These are phyloP conservation scores for Dyspetes luteomarginatus DNA, from an alignment of 2,888 invertebrate genomes.

Conservation along the genomic window DNA sequence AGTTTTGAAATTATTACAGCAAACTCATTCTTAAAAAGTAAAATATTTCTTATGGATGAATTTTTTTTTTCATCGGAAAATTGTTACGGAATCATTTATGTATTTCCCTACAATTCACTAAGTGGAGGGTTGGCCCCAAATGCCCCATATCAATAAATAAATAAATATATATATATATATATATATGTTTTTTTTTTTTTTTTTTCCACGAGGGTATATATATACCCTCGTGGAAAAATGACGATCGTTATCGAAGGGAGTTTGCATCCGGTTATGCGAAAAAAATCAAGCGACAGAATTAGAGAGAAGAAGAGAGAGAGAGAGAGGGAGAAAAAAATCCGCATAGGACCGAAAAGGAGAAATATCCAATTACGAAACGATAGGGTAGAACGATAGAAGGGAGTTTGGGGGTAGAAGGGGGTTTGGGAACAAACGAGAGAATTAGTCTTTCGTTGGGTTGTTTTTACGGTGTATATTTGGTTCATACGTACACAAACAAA, in stretches of 20 bases:
- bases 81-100: too few relatives aligned
- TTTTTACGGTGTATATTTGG: slow-evolving; percentile 64
- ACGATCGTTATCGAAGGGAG: slow-evolving; percentile 55
- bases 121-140: too few relatives aligned
- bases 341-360: slow-evolving; percentile 17
- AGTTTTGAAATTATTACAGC: too few relatives aligned
- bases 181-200: too few relatives aligned
- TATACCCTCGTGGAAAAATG: slow-evolving; percentile 58
- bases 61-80: too few relatives aligned
- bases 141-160: too few relatives aligned
- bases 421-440: slow-evolving; percentile 57
- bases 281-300: slow-evolving; percentile 36
- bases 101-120: too few relatives aligned
- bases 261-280: slow-evolving; percentile 42
- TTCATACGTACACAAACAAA: slow-evolving; percentile 55
- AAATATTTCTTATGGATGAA: too few relatives aligned
- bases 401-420: too few relatives aligned
- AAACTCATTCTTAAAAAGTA: slow-evolving; percentile 37
- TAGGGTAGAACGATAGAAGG: slow-evolving; percentile 23
- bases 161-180: slow-evolving; percentile 13
- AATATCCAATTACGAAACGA: slow-evolving; percentile 60
- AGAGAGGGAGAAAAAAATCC: slow-evolving; percentile 38
- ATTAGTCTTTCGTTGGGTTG: slow-evolving; percentile 63
- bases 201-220: too few relatives aligned
- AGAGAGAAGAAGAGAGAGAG: slow-evolving; percentile 36